phyloP scores from a whole-genome alignment of 2,888 invertebrate species.

The Shargacucullia verbasci region DNA sequence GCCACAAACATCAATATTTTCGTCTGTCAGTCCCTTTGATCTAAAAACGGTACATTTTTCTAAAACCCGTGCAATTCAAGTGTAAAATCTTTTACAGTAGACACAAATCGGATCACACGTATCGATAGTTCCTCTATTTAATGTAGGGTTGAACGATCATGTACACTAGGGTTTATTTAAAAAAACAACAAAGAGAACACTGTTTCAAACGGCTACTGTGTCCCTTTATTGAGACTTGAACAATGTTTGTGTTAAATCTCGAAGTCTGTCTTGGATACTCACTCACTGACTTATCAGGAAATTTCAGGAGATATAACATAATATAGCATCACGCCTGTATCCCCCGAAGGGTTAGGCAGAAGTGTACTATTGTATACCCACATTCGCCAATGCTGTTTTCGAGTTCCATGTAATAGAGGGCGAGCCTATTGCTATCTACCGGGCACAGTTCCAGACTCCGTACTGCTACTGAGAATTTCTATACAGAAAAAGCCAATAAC shows the following conservation, averaged over 20 bases:
- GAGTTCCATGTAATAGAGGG: too few species aligned
- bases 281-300: too few species aligned
- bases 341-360: too few species aligned
- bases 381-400: too few species aligned
- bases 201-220: conserved; percentile 32
- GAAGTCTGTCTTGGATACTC: not conserved
- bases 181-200: conserved; percentile 34
- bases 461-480: too few species aligned
- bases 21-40: conserved; percentile 23
- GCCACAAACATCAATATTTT: conserved; percentile 27
- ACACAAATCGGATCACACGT: conserved; percentile 42
- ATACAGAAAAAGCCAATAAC: too few species aligned
- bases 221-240: conserved; percentile 21
- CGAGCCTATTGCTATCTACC: too few species aligned
- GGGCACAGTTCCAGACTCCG: too few species aligned
- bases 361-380: too few species aligned
- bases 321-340: too few species aligned
- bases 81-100: conserved; percentile 60
- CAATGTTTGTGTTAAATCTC: not conserved
- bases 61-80: conserved; percentile 46
- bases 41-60: conserved; percentile 18
- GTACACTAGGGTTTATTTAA: conserved; percentile 23
- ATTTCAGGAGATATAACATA: too few species aligned
- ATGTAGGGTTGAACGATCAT: conserved; percentile 34
- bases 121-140: conserved; percentile 12